These are phyloP conservation scores for Cossypha caffra DNA, from an alignment of 2,797 vertebrate species.

Conservation along the genomic window DNA sequence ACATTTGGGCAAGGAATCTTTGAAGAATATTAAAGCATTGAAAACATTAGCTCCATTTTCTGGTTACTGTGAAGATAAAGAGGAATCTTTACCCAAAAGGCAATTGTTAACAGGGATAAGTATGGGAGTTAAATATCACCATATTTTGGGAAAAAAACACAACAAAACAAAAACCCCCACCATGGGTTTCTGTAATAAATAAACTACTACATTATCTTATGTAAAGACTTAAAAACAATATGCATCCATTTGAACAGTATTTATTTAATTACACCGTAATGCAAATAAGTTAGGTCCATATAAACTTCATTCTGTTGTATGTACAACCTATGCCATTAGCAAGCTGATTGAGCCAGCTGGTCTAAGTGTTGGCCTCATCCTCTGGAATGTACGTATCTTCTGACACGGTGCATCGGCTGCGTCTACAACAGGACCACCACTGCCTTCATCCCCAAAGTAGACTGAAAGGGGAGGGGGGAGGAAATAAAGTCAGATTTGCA, in stretches of 20 bases:
- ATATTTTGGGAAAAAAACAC: background rate
- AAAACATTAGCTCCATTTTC: background rate
- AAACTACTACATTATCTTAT: background rate
- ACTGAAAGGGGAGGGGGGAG: constrained; percentile 71
- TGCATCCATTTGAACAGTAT: constrained; percentile 64
- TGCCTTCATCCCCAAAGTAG: constrained; percentile 81
- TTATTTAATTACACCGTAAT: constrained; percentile 73
- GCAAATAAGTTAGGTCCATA: constrained; percentile 71
- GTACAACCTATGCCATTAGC: constrained; percentile 37
- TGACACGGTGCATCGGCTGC: constrained; percentile 35
- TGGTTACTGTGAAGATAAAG: background rate
- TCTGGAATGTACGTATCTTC: constrained; percentile 65
- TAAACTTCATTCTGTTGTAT: constrained; percentile 54
- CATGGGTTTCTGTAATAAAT: background rate
- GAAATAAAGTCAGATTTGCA: constrained; percentile 54
- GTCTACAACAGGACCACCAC: constrained; percentile 56
- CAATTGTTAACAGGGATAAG: background rate
- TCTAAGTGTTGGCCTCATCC: constrained; percentile 22
- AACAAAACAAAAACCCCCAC: background rate
- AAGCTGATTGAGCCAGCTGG: constrained; percentile 37
- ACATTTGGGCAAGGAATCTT: background rate
- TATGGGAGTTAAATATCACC: background rate
- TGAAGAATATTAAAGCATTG: background rate
- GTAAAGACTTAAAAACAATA: constrained; percentile 51
- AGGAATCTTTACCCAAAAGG: background rate